Conservation (phyloP, 1,140 invertebrate genomes). For the Sitobion miscanthi region DNA sequence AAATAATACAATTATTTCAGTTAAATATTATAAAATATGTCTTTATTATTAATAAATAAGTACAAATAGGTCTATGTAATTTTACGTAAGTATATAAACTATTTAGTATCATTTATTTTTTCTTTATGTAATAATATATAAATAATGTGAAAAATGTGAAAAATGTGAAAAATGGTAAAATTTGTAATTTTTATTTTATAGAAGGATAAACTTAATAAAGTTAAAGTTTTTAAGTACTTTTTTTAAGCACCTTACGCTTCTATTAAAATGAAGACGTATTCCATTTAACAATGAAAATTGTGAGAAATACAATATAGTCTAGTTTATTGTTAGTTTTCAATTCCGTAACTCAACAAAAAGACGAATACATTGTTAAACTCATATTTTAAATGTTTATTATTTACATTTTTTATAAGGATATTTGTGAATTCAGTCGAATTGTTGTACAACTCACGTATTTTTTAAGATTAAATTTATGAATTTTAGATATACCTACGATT, state of each 20-base stretch:
- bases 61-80: neutral
- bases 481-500: neutral
- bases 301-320: neutral
- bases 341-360: neutral
- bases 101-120: neutral
- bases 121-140: neutral
- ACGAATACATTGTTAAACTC: neutral
- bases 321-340: neutral
- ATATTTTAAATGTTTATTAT: neutral
- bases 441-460: neutral
- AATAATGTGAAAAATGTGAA: neutral
- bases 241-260: neutral
- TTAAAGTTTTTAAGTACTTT: neutral
- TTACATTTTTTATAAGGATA: neutral
- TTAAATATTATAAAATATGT: neutral
- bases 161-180: neutral
- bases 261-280: too few species aligned
- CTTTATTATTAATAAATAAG: conserved; percentile 10
- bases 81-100: neutral
- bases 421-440: neutral
- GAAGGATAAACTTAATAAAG: neutral
- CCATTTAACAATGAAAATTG: too few species aligned
- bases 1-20: neutral
- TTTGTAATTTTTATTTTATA: neutral
- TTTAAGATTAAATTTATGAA: neutral